A percentile compares a stretch with the other conserved stretches of the same genome.
These are phyloP conservation scores for Orbicella faveolata DNA, from an alignment of 64 coral and sea anemone genomes.

Conservation along the genomic window DNA sequence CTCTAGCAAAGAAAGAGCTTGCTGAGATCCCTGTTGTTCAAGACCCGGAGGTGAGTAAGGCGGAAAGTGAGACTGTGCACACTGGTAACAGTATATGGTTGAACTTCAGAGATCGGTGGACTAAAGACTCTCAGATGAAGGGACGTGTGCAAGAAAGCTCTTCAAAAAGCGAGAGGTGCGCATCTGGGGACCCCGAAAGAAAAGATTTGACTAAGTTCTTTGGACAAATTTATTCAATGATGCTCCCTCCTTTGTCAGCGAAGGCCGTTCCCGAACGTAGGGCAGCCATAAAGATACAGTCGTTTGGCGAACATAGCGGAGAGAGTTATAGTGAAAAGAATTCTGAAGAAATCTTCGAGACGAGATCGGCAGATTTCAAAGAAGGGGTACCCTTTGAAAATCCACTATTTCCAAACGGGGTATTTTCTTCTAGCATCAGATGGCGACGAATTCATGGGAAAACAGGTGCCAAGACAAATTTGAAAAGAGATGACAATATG, in stretches of 20 bases:
- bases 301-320: background rate
- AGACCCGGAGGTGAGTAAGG: background rate
- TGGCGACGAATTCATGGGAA: background rate
- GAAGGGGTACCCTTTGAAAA: background rate
- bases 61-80: background rate
- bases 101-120: constrained; percentile 20
- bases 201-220: background rate
- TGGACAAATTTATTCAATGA: background rate
- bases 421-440: background rate
- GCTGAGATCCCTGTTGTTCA: background rate
- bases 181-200: background rate
- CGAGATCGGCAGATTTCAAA: background rate
- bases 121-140: background rate
- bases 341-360: background rate
- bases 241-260: background rate
- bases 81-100: background rate
- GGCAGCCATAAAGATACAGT: background rate
- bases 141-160: too few relatives aligned
- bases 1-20: background rate
- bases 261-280: background rate
- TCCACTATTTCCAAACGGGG: background rate
- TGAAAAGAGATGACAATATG: background rate
- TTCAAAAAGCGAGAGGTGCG: background rate
- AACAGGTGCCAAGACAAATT: background rate
- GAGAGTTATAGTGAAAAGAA: background rate